These are phyloP conservation scores for Pseudoips prasinana DNA, from an alignment of 2,888 invertebrate genomes.

Conservation along the genomic window DNA sequence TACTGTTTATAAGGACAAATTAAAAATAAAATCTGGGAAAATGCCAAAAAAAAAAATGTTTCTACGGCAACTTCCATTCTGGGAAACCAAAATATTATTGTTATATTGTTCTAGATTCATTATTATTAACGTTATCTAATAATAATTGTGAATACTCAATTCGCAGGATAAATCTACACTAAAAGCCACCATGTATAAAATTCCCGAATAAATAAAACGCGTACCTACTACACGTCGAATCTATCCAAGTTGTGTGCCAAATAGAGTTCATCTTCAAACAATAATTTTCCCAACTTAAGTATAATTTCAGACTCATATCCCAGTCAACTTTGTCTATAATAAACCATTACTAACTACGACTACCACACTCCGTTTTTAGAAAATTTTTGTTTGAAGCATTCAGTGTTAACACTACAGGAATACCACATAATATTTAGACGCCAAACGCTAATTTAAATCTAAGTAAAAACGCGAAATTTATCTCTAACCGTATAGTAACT, in stretches of 20 bases:
- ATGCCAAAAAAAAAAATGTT: too few relatives aligned
- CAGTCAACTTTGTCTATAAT: constrained; percentile 53
- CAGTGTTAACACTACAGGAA: constrained; percentile 40
- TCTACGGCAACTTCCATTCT: too few relatives aligned
- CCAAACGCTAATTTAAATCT: constrained; percentile 54
- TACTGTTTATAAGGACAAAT: too few relatives aligned
- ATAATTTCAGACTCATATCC: constrained; percentile 66
- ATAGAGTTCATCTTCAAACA: constrained; percentile 56
- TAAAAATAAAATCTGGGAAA: too few relatives aligned
- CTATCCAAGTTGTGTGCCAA: constrained; percentile 19
- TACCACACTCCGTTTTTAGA: constrained; percentile 45
- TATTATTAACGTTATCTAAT: too few relatives aligned
- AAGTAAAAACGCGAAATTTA: constrained; percentile 66
- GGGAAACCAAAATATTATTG: too few relatives aligned
- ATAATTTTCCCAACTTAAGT: constrained; percentile 57
- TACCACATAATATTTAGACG: constrained; percentile 41
- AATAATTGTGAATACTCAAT: too few relatives aligned
- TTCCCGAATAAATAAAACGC: constrained; percentile 18
- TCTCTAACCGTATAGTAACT: constrained; percentile 46
- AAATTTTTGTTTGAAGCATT: constrained; percentile 65
- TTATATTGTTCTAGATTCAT: too few relatives aligned
- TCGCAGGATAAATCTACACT: too few relatives aligned
- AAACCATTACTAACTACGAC: constrained; percentile 58
- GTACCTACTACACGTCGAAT: constrained; percentile 6
- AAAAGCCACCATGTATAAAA: not conserved